Evolutionary conservation across 2,888 invertebrate genomes (phyloP).

Genomic region (Anticlea derivata): DNA sequence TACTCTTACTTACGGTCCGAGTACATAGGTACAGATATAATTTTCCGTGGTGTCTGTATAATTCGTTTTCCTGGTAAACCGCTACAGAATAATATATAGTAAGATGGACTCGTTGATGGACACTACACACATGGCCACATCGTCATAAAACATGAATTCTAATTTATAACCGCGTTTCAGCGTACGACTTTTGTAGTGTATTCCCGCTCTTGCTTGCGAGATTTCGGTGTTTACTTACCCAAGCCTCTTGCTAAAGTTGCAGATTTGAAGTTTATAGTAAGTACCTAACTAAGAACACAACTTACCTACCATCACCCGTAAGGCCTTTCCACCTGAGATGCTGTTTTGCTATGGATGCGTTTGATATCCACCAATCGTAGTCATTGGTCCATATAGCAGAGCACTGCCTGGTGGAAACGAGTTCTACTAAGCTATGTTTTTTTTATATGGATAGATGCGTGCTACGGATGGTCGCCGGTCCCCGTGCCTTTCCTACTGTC

Average conservation of each 20-base stretch:
- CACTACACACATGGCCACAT: constrained; percentile 68
- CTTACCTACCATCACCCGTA: too few relatives aligned
- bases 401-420: too few relatives aligned
- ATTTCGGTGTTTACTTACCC: constrained; percentile 3
- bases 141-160: constrained; percentile 65
- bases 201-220: constrained; percentile 1
- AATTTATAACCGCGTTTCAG: constrained; percentile 43
- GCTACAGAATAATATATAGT: constrained; percentile 10
- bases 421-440: too few relatives aligned
- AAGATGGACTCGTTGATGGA: constrained; percentile 52
- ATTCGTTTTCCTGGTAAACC: constrained; percentile 8
- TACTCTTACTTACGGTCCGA: too few relatives aligned
- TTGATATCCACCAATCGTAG: too few relatives aligned
- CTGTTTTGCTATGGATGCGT: too few relatives aligned
- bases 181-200: constrained; percentile 16
- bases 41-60: neutral
- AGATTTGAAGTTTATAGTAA: neutral
- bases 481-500: too few relatives aligned
- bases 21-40: too few relatives aligned
- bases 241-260: neutral
- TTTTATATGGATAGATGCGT: too few relatives aligned
- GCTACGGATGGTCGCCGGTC: too few relatives aligned
- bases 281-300: neutral
- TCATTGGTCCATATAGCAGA: too few relatives aligned
- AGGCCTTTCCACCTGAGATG: too few relatives aligned